Base-by-base conservation (phyloP, 2,113 vertebrate species). In the Percina caprodes region DNA sequence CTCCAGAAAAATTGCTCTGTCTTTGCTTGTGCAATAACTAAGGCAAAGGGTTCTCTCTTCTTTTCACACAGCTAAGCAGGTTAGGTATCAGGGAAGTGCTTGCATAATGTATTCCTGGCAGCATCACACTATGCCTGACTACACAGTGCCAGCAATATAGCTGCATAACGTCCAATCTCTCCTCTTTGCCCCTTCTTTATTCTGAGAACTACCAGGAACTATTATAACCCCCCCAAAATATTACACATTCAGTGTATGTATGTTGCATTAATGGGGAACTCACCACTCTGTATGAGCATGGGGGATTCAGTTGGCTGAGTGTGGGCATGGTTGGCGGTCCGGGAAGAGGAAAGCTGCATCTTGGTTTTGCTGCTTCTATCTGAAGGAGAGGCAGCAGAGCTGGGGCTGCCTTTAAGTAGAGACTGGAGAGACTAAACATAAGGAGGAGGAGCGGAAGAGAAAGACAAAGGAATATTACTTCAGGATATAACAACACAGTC, bases 231-330 rank as follows among this genome's bases (percentile, higher is more conserved):
- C 21, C 23, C 0, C 11, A 75, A 74, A 69, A 62, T 9, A 46
- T 14, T 35, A n/a, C 5, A 63, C 39, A 60, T 54, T 18, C 5
- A 45, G 30, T 55, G 30, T 33, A 10, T 63, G 33, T n/a, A 21
- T 19, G 42, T 65, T 55, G 48, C 58, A 51, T 78, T 46, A 42
- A 13, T 45, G 10, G 18, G 7, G 83, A 69, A 88, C 94, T 95
- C 93, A 99, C 97, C 98, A 79, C 96, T 97, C 55, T 96, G 96
- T 16, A 94, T 95, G 90, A 95, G 83, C 54, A 95, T 94, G 2
- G 94, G 91, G 62, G 95, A 95, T 63, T 97, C 96, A 86, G 95
- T 91, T 88, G 95, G 95, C 92, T 93, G 96, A 87, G 92, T 69
- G 67, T 18, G 66, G 90, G 94, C 95, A 46, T 76, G 84, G 9